Conservation (phyloP, 2,113 vertebrate genomes). For the Pycnonotus jocosus region DNA sequence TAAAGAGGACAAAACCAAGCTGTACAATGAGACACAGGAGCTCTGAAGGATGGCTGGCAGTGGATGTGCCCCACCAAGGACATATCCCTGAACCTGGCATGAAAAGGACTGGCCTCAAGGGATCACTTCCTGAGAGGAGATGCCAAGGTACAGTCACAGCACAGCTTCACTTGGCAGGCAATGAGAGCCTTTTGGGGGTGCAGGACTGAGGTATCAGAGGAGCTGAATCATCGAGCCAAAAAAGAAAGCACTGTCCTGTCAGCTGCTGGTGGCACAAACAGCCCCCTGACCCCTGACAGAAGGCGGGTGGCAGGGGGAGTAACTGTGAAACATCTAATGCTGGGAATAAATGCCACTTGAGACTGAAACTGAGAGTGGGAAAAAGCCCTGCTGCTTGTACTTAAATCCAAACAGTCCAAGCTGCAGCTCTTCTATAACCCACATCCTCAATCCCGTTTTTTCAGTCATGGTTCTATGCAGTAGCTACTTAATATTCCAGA, state of each 20-base stretch:
- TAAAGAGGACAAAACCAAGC: neutral
- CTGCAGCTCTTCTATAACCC: neutral
- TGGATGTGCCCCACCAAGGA: too few species aligned
- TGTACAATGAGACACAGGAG: fast-evolving
- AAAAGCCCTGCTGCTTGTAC: neutral
- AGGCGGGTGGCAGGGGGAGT: neutral
- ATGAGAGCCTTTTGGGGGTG: neutral
- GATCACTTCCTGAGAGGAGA: neutral
- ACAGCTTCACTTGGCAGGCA: fast-evolving
- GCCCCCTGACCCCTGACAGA: neutral
- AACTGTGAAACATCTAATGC: neutral
- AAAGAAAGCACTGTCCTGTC: neutral
- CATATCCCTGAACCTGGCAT: neutral
- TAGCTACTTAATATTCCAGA: neutral
- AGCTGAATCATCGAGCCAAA: neutral
- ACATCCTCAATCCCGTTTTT: neutral
- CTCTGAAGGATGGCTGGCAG: neutral
- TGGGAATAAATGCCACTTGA: neutral
- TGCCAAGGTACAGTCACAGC: fast-evolving
- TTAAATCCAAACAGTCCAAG: neutral
- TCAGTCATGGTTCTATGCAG: neutral
- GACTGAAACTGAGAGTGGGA: neutral
- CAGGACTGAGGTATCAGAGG: neutral
- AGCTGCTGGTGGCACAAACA: neutral
- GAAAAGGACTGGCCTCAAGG: fast-evolving